phyloP scores from a whole-genome alignment of 2,888 invertebrate species.

The Coenonympha glycerion region DNA sequence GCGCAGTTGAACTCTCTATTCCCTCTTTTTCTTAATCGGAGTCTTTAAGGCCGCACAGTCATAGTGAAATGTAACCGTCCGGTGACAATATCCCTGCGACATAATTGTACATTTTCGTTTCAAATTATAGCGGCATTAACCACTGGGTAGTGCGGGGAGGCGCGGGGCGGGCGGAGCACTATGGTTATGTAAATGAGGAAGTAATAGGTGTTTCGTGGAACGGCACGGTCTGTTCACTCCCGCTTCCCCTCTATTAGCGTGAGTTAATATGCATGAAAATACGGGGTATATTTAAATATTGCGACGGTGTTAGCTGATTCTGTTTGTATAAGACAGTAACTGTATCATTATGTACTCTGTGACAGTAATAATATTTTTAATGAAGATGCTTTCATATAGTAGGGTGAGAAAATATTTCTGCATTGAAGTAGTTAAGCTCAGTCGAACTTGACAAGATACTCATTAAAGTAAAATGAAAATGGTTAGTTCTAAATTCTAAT shows the following conservation, averaged over 20 bases:
- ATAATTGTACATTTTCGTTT: slow-evolving; percentile 1
- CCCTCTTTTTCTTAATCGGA: no score
- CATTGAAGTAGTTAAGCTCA: no score
- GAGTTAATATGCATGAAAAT: slow-evolving; percentile 13
- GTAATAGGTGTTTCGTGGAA: slow-evolving; percentile 15
- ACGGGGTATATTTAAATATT: slow-evolving; percentile 6
- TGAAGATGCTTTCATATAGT: not conserved
- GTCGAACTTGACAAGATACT: no score
- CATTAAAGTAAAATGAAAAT: no score
- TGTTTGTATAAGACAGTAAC: slow-evolving; percentile 5
- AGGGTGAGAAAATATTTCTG: no score
- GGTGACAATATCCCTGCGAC: not conserved
- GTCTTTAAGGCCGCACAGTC: no score
- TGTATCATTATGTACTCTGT: no score
- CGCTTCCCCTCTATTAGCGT: slow-evolving; percentile 10
- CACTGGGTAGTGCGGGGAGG: slow-evolving; percentile 9
- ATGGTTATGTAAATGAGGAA: slow-evolving; percentile 14
- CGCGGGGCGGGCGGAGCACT: slow-evolving; percentile 8
- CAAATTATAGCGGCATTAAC: slow-evolving; percentile 9
- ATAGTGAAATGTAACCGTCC: not conserved
- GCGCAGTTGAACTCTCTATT: no score
- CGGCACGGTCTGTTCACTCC: slow-evolving; percentile 10
- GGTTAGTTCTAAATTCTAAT: no score
- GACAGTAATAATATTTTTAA: not conserved
- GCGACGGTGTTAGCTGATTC: not conserved